Percentiles rank a stretch among this genome's conserved stretches.
Evolutionary conservation across 2,113 vertebrate species (phyloP).

Genomic region (Pluvialis apricaria): DNA sequence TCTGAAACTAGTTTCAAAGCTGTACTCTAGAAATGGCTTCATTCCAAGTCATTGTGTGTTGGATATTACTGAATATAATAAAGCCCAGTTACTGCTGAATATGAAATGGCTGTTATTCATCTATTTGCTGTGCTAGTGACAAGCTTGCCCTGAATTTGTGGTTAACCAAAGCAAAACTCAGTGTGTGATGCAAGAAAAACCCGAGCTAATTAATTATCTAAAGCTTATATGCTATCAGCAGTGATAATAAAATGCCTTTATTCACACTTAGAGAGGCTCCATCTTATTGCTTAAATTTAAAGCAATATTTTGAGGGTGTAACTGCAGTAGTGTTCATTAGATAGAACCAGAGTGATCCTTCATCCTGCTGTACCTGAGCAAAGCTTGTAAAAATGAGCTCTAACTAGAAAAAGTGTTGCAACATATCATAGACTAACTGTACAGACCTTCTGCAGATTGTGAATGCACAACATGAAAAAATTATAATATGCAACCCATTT

Average conservation of each 20-base stretch:
- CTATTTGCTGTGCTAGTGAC: not conserved
- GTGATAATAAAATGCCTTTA: not conserved
- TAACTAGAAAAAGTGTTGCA: not conserved
- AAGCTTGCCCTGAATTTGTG: not conserved
- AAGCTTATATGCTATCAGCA: not conserved
- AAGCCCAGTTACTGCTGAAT: not conserved
- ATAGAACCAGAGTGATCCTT: not conserved
- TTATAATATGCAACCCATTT: not conserved
- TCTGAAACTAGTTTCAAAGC: constrained; percentile 28
- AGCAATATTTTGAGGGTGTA: not conserved
- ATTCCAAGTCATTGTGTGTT: not conserved
- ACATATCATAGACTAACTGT: not conserved
- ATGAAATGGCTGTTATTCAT: not conserved
- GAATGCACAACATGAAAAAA: not conserved
- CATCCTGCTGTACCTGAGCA: not conserved
- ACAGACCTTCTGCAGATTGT: not conserved
- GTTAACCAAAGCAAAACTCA: not conserved
- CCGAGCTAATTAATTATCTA: not conserved
- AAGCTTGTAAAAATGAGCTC: not conserved
- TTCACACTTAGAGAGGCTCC: not conserved
- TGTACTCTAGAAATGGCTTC: not conserved
- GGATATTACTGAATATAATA: not conserved
- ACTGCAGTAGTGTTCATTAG: not conserved
- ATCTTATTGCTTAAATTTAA: not conserved
- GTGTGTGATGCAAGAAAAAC: not conserved